phyloP scores from a whole-genome alignment of 1,140 invertebrate species.

The Melanaphis sacchari region DNA sequence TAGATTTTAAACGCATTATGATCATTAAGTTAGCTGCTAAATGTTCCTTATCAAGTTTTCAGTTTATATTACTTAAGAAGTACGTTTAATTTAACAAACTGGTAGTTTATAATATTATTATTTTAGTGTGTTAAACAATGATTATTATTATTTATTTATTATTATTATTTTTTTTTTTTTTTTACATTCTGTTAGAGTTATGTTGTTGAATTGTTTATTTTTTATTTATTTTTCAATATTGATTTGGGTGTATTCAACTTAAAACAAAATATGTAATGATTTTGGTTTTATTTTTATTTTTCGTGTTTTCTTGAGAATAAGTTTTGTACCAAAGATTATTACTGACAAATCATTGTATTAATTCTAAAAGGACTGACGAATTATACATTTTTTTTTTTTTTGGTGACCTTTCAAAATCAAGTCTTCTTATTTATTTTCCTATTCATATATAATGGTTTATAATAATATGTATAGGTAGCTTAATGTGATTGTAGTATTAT shows the following conservation, averaged over 20 bases:
- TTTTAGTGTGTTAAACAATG: slow-evolving; percentile 42
- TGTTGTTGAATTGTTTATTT: slow-evolving; percentile 55
- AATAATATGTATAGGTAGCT: too few species aligned
- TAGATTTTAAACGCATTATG: slow-evolving; percentile 19
- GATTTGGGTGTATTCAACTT: slow-evolving; percentile 34
- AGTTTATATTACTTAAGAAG: slow-evolving; percentile 21
- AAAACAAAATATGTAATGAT: slow-evolving; percentile 22
- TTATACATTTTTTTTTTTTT: slow-evolving; percentile 44
- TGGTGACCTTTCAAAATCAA: slow-evolving; percentile 22
- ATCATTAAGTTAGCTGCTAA: slow-evolving; percentile 46
- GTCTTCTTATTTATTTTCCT: slow-evolving; percentile 6
- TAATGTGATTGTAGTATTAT: too few species aligned
- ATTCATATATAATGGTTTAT: background rate
- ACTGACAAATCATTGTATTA: slow-evolving; percentile 54
- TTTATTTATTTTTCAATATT: slow-evolving; percentile 58
- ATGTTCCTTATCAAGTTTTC: slow-evolving; percentile 53
- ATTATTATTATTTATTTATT: slow-evolving; percentile 47
- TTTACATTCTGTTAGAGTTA: slow-evolving; percentile 55
- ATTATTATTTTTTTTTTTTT: slow-evolving; percentile 36
- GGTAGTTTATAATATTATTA: slow-evolving; percentile 36
- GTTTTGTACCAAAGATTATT: slow-evolving; percentile 57
- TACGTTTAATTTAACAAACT: slow-evolving; percentile 42
- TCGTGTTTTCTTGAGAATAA: slow-evolving; percentile 41
- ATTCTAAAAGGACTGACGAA: slow-evolving; percentile 55
- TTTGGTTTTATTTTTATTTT: slow-evolving; percentile 31